Percentiles rank a stretch among this genome's conserved stretches.
These are phyloP conservation scores for Eciton burchellii DNA, from an alignment of 1,140 invertebrate genomes.

Conservation along the genomic window DNA sequence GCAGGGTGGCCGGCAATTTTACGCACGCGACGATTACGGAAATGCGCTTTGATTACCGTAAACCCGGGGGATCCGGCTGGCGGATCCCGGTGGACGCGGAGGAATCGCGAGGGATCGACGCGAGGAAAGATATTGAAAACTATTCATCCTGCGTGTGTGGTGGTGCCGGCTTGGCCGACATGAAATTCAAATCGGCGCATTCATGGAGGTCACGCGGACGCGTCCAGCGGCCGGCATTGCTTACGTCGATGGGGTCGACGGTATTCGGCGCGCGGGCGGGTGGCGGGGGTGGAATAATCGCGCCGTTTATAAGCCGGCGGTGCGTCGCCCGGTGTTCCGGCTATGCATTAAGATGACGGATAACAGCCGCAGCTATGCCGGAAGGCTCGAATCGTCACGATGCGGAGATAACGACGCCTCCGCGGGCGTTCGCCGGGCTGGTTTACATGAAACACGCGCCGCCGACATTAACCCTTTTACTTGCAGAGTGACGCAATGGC, in stretches of 20 bases:
- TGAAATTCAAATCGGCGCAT: slow-evolving; percentile 81
- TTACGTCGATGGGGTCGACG: slow-evolving; percentile 21
- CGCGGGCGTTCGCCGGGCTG: slow-evolving; percentile 30
- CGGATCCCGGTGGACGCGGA: slow-evolving; percentile 4
- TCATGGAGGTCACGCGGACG: slow-evolving; percentile 62
- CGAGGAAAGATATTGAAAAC: slow-evolving; percentile 68
- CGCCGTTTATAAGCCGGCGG: slow-evolving; percentile 82
- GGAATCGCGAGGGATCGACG: slow-evolving; percentile 22
- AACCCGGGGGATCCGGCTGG: slow-evolving; percentile 21
- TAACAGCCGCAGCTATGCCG: slow-evolving; percentile 76
- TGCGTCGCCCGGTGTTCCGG: slow-evolving; percentile 75
- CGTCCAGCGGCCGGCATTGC: slow-evolving; percentile 42
- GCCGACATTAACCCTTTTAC: slow-evolving; percentile 52
- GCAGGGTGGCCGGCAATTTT: too few relatives aligned
- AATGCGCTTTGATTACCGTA: slow-evolving; percentile 2
- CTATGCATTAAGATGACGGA: slow-evolving; percentile 82
- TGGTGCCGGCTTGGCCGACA: slow-evolving; percentile 66
- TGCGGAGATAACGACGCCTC: slow-evolving; percentile 77
- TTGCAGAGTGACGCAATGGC: slow-evolving; percentile 7
- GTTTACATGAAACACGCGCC: slow-evolving; percentile 40
- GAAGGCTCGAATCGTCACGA: slow-evolving; percentile 75
- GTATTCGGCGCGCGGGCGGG: slow-evolving; percentile 30
- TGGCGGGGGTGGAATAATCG: slow-evolving; percentile 78
- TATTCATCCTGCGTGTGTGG: slow-evolving; percentile 74
- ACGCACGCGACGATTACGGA: too few relatives aligned